A percentile compares a stretch with the other conserved stretches of the same genome.
Evolutionary conservation across 1,140 invertebrate genomes (phyloP).

Genomic region (Drosophila lacertosa): DNA sequence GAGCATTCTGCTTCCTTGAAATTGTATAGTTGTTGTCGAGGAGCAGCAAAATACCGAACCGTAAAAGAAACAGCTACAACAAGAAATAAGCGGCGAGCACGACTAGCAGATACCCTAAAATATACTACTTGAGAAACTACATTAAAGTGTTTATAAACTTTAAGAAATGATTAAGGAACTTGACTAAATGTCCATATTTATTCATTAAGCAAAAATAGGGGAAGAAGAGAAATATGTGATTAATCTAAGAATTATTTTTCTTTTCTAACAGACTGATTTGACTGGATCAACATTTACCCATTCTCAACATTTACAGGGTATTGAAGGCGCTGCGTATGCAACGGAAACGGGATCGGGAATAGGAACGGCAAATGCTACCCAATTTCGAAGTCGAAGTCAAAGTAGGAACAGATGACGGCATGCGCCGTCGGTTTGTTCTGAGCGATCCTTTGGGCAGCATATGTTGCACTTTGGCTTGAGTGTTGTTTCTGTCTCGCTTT

Average conservation of each 20-base stretch:
- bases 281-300: no score
- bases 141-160: no score
- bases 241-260: no score
- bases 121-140: neutral
- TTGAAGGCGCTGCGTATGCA: constrained; percentile 56
- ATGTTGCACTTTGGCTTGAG: constrained; percentile 64
- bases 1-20: constrained; percentile 68
- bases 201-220: neutral
- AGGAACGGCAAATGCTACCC: constrained; percentile 57
- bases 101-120: no score
- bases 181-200: no score
- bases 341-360: constrained; percentile 3
- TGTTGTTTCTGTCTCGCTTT: constrained; percentile 42
- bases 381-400: constrained; percentile 81
- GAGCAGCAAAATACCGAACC: constrained; percentile 51
- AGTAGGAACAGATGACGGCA: constrained; percentile 83
- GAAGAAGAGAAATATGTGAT: no score
- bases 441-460: constrained; percentile 66
- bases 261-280: no score
- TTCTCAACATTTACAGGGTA: no score
- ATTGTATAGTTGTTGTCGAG: constrained; percentile 35
- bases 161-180: no score
- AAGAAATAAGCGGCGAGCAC: constrained; percentile 16
- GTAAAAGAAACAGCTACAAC: constrained; percentile 68
- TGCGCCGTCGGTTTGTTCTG: constrained; percentile 77